Base-by-base conservation (phyloP, 2,113 vertebrate genomes). In the Ardeotis arabs region DNA sequence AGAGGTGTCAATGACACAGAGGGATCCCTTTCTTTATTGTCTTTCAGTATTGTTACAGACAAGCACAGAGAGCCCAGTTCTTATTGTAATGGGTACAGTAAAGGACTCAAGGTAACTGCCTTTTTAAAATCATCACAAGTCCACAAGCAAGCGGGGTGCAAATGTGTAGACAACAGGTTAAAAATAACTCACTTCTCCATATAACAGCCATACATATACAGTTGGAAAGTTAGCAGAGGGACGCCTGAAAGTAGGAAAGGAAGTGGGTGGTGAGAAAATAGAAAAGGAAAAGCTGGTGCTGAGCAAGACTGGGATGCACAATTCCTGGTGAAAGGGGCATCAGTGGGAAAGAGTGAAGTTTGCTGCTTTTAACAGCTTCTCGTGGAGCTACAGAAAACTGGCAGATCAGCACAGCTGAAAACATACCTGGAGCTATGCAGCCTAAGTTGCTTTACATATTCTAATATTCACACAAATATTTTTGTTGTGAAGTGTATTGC, bases 261-360 rank as follows among this genome's bases (percentile, higher is more conserved):
- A 75, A 78, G 91, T 87, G 29, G 60, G 73, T 92, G 73, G 91
- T 96, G 87, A 95, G 73, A 92, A 97, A 87, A 86, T 20, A 74
- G 64, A 82, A 84, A 89, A 90, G 19, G 69, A 91, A 72, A 24
- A 94, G 44, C 62, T 87, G 73, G 33, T 92, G 64, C 66, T 81
- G 76, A 82, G 70, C 33, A 75, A 95, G 66, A 74, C 28, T 2
- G 5, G 68, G 17, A 78, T 45, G 24, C n/a, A 84, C 0, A 2
- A 59, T 68, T 94, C 66, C 78, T 68, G 35, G 49, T 81, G 72
- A 79, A 91, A 89, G 12, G 5, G 12, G 6, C 47, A 72, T 55
- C 45, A 66, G 47, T 83, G 35, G 35, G 74, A 94, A 91, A 89
- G 49, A 88, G 47, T 39, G 72, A 73, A 47, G 23, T 74, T 93